Base-by-base conservation (phyloP, 2,888 invertebrate species). In the Cosmia pyralina region DNA sequence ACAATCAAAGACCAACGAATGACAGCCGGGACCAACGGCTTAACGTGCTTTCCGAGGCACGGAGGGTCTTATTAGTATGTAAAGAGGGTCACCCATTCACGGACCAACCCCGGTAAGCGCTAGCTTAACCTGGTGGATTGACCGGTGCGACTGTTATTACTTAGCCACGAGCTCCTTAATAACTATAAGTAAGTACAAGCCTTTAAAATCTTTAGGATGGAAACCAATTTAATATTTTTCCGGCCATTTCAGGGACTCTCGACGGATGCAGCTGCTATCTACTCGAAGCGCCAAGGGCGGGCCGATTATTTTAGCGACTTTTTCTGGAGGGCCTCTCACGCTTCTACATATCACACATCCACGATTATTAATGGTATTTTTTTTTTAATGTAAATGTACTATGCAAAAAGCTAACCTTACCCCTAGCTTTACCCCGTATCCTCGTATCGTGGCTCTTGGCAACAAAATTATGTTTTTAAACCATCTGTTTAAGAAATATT, bases 341-440 rank as follows among this genome's bases (percentile, higher is more conserved):
- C 75, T 96, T 19, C 87, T 95, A 3, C 91, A 91, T 34, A 90
- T 95, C 48, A 89, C 88, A 22, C 95, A 96, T 73, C 94, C 95
- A 1, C 87, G 90, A 0, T 73, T 96, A 7, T 72, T 95, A 53
- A 91, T 92, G 87, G 96, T 95, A 34, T 34, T 3, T 34, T 3
- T 34, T 34, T 34, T 34, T 3, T 3, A 34, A 34, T 34, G 38
- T 38, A 38, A 38, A 41, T 59, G 28, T 53, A 17, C 2, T 34
- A 34, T 19, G 13, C 38, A 19, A 64, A 13, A 46, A 19, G 0
- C 4, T 4, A 48, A 28, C 3, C 53, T 38, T 11, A 64, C 10
- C 15, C 19, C 34, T 11, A 7, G 4, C 57, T 17, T n/a, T n/a
- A n/a, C n/a, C n/a, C 6, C 6, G 4, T 38, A 38, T 0, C 11